These are phyloP conservation scores for Drosophila mulleri DNA, from an alignment of 2,888 invertebrate genomes.

Conservation along the genomic window DNA sequence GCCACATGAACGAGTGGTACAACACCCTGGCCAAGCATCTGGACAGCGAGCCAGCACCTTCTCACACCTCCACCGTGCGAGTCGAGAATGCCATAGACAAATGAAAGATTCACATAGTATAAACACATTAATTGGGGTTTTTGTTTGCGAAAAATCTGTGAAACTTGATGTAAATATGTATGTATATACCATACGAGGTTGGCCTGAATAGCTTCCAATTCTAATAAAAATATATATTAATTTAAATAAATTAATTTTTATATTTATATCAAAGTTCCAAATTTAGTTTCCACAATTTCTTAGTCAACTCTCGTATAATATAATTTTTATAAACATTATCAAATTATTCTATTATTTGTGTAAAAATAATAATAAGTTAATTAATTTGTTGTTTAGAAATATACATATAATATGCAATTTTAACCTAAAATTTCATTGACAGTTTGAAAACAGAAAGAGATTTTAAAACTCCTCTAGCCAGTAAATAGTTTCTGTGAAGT, in stretches of 20 bases:
- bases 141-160: background rate
- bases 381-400: conserved; percentile 5
- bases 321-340: background rate
- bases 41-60: conserved; percentile 26
- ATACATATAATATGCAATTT: too few relatives aligned
- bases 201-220: background rate
- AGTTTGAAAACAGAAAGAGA: too few relatives aligned
- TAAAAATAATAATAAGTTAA: conserved; percentile 32
- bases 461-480: too few relatives aligned
- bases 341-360: conserved; percentile 35
- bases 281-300: background rate
- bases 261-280: background rate
- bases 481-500: too few relatives aligned
- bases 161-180: conserved; percentile 67
- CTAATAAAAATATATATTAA: conserved; percentile 1
- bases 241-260: conserved; percentile 1
- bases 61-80: background rate
- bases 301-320: background rate
- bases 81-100: conserved; percentile 46
- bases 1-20: conserved; percentile 83
- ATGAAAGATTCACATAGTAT: conserved; percentile 1
- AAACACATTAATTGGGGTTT: conserved; percentile 1
- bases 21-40: conserved; percentile 72
- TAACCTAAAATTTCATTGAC: too few relatives aligned
- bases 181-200: conserved; percentile 38